A percentile compares a stretch with the other conserved stretches of the same genome.
phyloP scores from a whole-genome alignment of 2,888 invertebrate genomes.

The Xestia sexstrigata region DNA sequence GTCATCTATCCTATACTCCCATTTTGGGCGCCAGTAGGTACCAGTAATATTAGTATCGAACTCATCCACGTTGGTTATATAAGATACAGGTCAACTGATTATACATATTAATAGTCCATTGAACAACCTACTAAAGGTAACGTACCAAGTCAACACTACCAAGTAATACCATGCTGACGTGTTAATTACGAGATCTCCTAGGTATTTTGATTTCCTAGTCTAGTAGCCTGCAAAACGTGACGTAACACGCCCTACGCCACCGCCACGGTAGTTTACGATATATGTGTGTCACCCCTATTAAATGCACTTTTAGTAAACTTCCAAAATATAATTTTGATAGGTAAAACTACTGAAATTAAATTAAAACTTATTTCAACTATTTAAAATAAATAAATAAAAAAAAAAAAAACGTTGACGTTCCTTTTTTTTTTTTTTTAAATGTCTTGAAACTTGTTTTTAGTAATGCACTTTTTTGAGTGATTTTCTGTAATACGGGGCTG shows the following conservation, averaged over 20 bases:
- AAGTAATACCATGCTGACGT: neutral
- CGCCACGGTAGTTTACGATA: neutral
- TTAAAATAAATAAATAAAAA: too few species aligned
- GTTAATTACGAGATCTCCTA: neutral
- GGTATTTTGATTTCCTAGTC: neutral
- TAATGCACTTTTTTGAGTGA: neutral
- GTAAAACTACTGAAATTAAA: neutral
- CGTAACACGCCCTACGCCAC: neutral
- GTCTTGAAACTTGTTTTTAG: neutral
- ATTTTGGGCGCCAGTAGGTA: too few species aligned
- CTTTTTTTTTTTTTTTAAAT: too few species aligned
- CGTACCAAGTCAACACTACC: neutral
- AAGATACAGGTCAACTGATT: too few species aligned
- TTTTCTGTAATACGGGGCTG: neutral
- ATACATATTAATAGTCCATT: too few species aligned
- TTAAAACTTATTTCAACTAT: neutral
- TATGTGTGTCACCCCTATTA: neutral
- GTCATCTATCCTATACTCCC: too few species aligned
- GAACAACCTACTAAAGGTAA: neutral
- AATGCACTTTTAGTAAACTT: neutral
- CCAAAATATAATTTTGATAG: neutral
- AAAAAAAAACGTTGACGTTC: too few species aligned
- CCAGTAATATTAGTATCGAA: neutral
- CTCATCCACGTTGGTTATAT: neutral
- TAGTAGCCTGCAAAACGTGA: neutral